These are phyloP conservation scores for Tetraneura akinire DNA, from an alignment of 1,140 invertebrate genomes.

Conservation along the genomic window DNA sequence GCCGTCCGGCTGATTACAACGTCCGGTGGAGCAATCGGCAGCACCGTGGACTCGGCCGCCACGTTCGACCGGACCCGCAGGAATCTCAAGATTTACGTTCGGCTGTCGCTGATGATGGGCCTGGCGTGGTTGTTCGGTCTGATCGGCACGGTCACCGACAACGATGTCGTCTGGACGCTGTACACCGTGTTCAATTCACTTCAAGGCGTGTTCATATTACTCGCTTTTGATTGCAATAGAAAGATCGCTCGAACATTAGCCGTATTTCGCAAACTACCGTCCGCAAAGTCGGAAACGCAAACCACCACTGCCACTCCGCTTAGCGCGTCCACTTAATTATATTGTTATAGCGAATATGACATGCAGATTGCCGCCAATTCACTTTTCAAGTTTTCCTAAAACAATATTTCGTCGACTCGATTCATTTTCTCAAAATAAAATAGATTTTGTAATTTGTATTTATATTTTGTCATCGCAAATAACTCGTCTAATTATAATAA, in stretches of 20 bases:
- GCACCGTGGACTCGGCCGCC: background rate
- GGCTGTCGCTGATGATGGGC: slow-evolving; percentile 51
- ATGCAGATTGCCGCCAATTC: too few species aligned
- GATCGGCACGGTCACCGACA: slow-evolving; percentile 13
- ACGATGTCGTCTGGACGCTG: slow-evolving; percentile 16
- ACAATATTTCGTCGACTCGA: too few species aligned
- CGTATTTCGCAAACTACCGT: background rate
- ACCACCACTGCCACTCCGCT: background rate
- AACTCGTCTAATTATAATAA: too few species aligned
- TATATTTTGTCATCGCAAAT: too few species aligned
- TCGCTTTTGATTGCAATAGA: slow-evolving; percentile 34
- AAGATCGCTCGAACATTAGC: background rate
- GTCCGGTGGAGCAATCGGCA: background rate
- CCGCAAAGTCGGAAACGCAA: background rate
- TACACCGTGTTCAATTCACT: slow-evolving; percentile 46
- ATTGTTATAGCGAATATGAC: too few species aligned
- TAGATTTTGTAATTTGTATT: too few species aligned
- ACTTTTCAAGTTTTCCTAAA: too few species aligned
- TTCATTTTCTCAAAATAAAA: too few species aligned
- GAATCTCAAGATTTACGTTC: slow-evolving; percentile 30
- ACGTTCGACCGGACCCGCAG: slow-evolving; percentile 9
- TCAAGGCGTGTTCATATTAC: slow-evolving; percentile 41
- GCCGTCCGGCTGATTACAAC: slow-evolving; percentile 19
- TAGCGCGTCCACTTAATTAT: background rate
- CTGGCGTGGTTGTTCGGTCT: slow-evolving; percentile 46